These are phyloP conservation scores for Hippocampus abdominalis DNA, from an alignment of 2,113 vertebrate genomes.

Conservation along the genomic window DNA sequence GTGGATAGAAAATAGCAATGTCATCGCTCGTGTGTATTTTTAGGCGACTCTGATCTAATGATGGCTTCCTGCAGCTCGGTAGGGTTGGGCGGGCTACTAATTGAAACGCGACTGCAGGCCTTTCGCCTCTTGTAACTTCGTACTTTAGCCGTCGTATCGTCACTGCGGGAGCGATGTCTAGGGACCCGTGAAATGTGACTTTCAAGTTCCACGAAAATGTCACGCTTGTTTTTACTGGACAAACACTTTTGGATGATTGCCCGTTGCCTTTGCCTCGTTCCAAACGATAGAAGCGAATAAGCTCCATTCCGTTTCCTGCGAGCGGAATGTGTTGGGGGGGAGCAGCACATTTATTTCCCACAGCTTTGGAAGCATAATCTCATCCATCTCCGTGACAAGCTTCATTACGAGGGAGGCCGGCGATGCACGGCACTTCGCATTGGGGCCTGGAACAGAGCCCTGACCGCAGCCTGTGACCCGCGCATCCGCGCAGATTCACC, in stretches of 20 bases:
- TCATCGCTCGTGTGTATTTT: slow-evolving; percentile 62
- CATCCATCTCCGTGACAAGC: slow-evolving; percentile 78
- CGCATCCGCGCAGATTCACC: slow-evolving; percentile 42
- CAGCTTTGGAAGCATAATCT: slow-evolving; percentile 70
- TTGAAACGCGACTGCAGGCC: slow-evolving; percentile 40
- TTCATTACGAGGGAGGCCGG: slow-evolving; percentile 73
- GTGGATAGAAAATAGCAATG: slow-evolving; percentile 58
- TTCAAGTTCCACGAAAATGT: neutral
- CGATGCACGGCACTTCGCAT: slow-evolving; percentile 74
- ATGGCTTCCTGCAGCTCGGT: slow-evolving; percentile 46
- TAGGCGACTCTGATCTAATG: slow-evolving; percentile 73
- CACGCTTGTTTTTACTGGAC: neutral
- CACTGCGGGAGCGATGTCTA: neutral
- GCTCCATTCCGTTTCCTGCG: slow-evolving; percentile 57
- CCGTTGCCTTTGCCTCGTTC: slow-evolving; percentile 55
- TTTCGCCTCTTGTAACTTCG: slow-evolving; percentile 7
- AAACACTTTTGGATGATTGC: slow-evolving; percentile 31
- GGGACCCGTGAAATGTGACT: neutral
- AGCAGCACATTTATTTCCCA: slow-evolving; percentile 65
- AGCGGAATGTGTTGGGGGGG: slow-evolving; percentile 50
- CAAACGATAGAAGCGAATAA: slow-evolving; percentile 48
- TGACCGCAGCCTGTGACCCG: slow-evolving; percentile 64
- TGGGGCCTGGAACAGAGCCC: slow-evolving; percentile 64
- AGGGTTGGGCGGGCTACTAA: slow-evolving; percentile 31
- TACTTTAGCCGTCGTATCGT: neutral